These are phyloP conservation scores for Notarius lentiginosus DNA, from an alignment of 2,113 vertebrate genomes.

Conservation along the genomic window DNA sequence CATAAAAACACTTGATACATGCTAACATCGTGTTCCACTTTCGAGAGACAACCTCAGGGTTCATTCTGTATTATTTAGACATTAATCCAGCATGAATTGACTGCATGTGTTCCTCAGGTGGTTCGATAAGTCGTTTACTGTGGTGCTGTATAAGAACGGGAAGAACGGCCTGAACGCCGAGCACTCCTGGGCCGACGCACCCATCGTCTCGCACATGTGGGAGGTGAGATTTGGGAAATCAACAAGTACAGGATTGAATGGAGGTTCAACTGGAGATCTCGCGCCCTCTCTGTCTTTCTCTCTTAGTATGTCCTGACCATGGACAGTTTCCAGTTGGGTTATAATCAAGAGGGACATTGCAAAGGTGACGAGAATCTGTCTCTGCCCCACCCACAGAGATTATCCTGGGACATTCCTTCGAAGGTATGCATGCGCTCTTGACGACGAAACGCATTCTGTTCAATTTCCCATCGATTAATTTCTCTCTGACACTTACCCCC, in stretches of 20 bases:
- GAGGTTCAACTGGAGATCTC: neutral
- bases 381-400: constrained; percentile 79
- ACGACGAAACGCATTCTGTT: neutral
- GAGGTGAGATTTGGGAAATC: constrained; percentile 71
- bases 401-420: constrained; percentile 86
- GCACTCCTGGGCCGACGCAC: constrained; percentile 87
- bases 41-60: neutral
- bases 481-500: too few relatives aligned
- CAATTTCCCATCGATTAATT: neutral
- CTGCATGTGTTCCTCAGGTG: constrained; percentile 70
- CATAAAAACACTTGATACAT: neutral
- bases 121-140: constrained; percentile 88
- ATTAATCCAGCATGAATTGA: neutral
- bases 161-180: constrained; percentile 85
- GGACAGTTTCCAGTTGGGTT: constrained; percentile 86
- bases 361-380: constrained; percentile 79
- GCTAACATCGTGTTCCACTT: neutral
- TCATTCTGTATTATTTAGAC: neutral
- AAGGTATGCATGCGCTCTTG: constrained; percentile 67
- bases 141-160: constrained; percentile 83
- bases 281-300: neutral
- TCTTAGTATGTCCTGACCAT: constrained; percentile 80
- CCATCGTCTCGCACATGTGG: constrained; percentile 84
- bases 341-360: constrained; percentile 87
- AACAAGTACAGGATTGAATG: neutral